Evolutionary conservation across 2,113 vertebrate species (phyloP).

Genomic region (Andinoacara biseriatus): DNA sequence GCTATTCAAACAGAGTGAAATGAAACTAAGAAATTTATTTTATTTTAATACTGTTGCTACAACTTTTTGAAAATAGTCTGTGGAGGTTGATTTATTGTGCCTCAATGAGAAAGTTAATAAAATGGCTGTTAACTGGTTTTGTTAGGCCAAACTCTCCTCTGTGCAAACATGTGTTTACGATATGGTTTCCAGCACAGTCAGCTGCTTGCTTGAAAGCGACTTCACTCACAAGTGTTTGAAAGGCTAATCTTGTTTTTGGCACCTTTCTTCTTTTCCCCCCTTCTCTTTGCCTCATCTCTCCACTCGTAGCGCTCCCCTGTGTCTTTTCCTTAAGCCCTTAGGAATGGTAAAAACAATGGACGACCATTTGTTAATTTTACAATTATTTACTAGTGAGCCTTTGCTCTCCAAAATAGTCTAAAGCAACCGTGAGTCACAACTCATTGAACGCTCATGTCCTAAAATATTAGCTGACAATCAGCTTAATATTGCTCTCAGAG

Average conservation of each 20-base stretch:
- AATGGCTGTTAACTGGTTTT: constrained; percentile 23
- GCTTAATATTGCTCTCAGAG: constrained; percentile 16
- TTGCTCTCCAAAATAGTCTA: not conserved
- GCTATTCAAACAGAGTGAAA: not conserved
- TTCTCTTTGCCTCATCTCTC: constrained; percentile 2
- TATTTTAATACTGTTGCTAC: not conserved
- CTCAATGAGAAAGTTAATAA: constrained; percentile 17
- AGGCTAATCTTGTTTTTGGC: constrained; percentile 66
- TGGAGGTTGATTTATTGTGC: not conserved
- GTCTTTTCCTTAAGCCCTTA: constrained; percentile 20
- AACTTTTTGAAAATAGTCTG: not conserved
- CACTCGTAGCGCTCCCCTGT: constrained; percentile 22
- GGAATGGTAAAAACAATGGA: constrained; percentile 22
- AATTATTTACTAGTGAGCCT: constrained; percentile 35
- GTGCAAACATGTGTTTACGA: constrained; percentile 55
- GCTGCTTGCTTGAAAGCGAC: constrained; percentile 39
- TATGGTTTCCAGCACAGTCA: constrained; percentile 44
- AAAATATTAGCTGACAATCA: constrained; percentile 38
- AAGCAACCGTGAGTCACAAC: constrained; percentile 11
- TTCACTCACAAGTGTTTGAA: constrained; percentile 50
- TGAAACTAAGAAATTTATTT: not conserved
- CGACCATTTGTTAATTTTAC: constrained; percentile 34
- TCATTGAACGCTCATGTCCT: constrained; percentile 20
- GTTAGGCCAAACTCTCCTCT: constrained; percentile 40
- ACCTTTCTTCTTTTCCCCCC: constrained; percentile 2